A percentile compares a stretch with the other conserved stretches of the same genome.
phyloP scores from a whole-genome alignment of 1,140 invertebrate species.

The Drosophila repletoides region DNA sequence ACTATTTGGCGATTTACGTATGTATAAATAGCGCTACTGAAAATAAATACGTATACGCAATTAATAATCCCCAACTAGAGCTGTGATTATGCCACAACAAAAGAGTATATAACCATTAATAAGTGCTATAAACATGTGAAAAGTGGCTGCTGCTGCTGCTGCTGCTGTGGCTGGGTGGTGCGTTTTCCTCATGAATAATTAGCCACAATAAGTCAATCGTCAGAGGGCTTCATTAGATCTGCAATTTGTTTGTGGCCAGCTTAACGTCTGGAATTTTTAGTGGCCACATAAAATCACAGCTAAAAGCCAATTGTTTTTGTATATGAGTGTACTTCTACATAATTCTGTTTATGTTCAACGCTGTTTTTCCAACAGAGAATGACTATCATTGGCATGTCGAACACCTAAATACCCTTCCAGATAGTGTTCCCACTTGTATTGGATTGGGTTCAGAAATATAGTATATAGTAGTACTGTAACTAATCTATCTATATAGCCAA shows the following conservation, averaged over 20 bases:
- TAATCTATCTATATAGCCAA: no score
- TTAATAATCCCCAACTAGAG: constrained; percentile 40
- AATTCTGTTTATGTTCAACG: constrained; percentile 6
- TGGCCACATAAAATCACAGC: constrained; percentile 60
- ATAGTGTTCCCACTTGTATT: no score
- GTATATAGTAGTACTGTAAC: no score
- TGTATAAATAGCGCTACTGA: constrained; percentile 43
- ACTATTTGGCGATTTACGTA: constrained; percentile 54
- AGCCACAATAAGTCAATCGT: constrained; percentile 66
- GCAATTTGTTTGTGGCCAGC: constrained; percentile 39
- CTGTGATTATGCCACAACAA: constrained; percentile 47
- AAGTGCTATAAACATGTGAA: constrained; percentile 50
- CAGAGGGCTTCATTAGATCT: constrained; percentile 58
- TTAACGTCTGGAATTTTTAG: constrained; percentile 63
- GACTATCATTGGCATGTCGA: no score
- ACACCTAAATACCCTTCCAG: no score
- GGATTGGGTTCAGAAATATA: no score
- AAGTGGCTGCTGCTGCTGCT: background rate
- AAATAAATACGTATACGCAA: constrained; percentile 25
- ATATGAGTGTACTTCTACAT: constrained; percentile 34
- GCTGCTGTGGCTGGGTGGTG: background rate
- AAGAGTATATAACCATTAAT: constrained; percentile 36
- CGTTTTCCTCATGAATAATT: constrained; percentile 51
- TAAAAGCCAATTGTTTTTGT: constrained; percentile 31
- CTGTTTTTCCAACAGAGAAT: no score